These are phyloP conservation scores for Cantharis nigra DNA, from an alignment of 2,888 invertebrate genomes.

Conservation along the genomic window DNA sequence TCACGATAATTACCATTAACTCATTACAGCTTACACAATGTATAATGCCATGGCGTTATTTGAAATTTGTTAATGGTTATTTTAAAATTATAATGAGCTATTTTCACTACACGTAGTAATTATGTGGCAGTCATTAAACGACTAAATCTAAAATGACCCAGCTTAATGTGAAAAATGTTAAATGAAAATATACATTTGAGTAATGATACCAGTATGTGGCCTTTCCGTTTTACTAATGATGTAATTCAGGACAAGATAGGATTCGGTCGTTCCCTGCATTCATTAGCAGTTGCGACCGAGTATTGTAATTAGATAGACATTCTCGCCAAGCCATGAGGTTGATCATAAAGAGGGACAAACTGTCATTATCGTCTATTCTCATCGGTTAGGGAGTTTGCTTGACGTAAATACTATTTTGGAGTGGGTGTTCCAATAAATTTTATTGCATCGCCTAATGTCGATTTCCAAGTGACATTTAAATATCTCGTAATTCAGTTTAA, in stretches of 20 bases:
- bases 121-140: not conserved
- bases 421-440: not conserved
- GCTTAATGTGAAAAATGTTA: not conserved
- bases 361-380: constrained; percentile 3
- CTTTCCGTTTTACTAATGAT: constrained; percentile 14
- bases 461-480: not conserved
- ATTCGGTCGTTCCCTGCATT: constrained; percentile 7
- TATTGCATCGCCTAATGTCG: not conserved
- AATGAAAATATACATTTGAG: constrained; percentile 2
- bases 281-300: constrained; percentile 5
- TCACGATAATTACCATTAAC: not conserved
- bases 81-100: not conserved
- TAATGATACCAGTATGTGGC: constrained; percentile 2
- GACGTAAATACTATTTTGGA: not conserved
- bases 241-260: constrained; percentile 13
- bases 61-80: not conserved
- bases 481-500: not conserved
- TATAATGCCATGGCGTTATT: not conserved
- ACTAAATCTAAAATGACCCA: not conserved
- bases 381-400: not conserved
- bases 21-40: not conserved
- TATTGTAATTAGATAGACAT: constrained; percentile 11
- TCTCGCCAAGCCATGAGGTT: constrained; percentile 6
- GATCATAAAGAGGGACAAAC: constrained; percentile 6
- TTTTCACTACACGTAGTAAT: not conserved